phyloP scores from a whole-genome alignment of 2,888 invertebrate genomes.

The Keiferia lycopersicella region DNA sequence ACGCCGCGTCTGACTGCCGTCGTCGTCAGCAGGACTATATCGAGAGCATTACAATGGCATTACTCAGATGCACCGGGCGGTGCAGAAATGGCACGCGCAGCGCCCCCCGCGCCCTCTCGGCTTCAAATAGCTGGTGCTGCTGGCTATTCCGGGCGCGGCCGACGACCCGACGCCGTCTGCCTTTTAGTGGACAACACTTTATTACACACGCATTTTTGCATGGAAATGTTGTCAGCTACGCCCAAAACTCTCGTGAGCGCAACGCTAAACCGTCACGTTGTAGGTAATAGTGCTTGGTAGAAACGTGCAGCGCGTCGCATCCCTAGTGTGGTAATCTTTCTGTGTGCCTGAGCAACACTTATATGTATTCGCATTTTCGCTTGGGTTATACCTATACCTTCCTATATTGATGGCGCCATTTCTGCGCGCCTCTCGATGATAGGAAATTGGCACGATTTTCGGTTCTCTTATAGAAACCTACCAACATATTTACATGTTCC shows the following conservation, averaged over 20 bases:
- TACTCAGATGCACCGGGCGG: constrained; percentile 80
- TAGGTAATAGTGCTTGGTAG: not conserved
- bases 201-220: constrained; percentile 73
- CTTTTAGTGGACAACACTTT: constrained; percentile 76
- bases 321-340: too few species aligned
- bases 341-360: too few species aligned
- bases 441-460: too few species aligned
- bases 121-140: constrained; percentile 79
- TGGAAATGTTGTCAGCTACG: constrained; percentile 70
- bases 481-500: too few species aligned
- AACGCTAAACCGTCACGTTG: not conserved
- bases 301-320: too few species aligned
- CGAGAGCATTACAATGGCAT: constrained; percentile 79
- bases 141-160: constrained; percentile 79
- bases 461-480: too few species aligned
- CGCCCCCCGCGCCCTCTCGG: constrained; percentile 63
- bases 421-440: too few species aligned
- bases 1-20: constrained; percentile 60
- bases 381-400: too few species aligned
- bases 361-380: too few species aligned
- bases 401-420: too few species aligned
- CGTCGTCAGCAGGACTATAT: constrained; percentile 69
- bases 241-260: not conserved
- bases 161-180: constrained; percentile 82
- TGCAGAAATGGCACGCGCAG: constrained; percentile 78